These are phyloP conservation scores for Aegithalos caudatus DNA, from an alignment of 2,113 vertebrate species.

Conservation along the genomic window DNA sequence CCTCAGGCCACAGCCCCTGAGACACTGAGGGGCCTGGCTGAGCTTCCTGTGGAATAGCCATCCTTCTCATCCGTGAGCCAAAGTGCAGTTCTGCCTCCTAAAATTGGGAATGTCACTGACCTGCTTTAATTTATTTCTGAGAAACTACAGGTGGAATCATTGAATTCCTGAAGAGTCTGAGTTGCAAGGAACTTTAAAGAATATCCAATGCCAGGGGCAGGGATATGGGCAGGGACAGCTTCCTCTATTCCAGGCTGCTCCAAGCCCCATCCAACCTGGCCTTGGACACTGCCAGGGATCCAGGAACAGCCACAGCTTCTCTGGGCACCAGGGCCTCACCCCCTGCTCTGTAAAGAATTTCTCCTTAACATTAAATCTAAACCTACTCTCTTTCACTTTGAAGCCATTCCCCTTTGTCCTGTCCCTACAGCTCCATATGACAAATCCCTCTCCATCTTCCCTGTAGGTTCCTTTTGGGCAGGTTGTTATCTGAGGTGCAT, in stretches of 20 bases:
- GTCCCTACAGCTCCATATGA: background rate
- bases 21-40: background rate
- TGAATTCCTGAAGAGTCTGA: background rate
- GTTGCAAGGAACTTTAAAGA: background rate
- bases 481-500: background rate
- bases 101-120: background rate
- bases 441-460: background rate
- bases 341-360: background rate
- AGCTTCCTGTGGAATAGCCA: background rate
- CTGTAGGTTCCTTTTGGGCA: background rate
- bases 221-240: background rate
- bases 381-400: background rate
- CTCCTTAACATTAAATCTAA: background rate
- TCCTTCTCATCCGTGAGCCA: accelerated
- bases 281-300: background rate
- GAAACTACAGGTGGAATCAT: background rate
- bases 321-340: background rate
- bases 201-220: too few relatives aligned
- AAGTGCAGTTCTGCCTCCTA: background rate
- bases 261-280: accelerated
- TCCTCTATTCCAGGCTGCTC: accelerated
- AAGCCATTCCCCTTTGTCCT: background rate
- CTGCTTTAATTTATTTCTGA: background rate
- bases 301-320: background rate
- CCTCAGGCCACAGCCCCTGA: background rate